A percentile compares a stretch with the other conserved stretches of the same genome.
These are phyloP conservation scores for Arvicanthis niloticus DNA, from an alignment of 2,113 vertebrate genomes.

Conservation along the genomic window DNA sequence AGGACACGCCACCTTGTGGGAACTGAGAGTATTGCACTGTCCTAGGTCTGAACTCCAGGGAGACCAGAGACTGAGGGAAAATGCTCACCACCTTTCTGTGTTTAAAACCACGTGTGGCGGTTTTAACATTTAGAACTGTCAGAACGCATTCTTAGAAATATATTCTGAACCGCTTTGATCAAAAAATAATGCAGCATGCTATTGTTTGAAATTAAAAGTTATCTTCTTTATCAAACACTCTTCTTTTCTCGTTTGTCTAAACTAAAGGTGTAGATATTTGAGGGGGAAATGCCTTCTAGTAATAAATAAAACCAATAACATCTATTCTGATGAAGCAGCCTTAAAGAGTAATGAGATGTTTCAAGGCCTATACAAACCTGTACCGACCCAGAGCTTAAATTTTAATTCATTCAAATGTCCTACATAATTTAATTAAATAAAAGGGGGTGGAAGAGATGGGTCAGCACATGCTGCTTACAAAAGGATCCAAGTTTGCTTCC, in stretches of 20 bases:
- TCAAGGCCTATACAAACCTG: not conserved
- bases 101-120: not conserved
- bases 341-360: slow-evolving; percentile 15
- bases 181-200: not conserved
- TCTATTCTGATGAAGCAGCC: not conserved
- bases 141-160: not conserved
- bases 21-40: slow-evolving; percentile 55
- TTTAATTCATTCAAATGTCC: not conserved
- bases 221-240: not conserved
- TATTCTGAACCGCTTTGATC: not conserved
- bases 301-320: slow-evolving; percentile 29
- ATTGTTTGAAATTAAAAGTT: slow-evolving; percentile 36
- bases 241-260: slow-evolving; percentile 36
- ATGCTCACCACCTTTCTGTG: not conserved
- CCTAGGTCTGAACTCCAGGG: not conserved
- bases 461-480: not conserved
- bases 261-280: not conserved
- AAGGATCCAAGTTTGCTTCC: not conserved
- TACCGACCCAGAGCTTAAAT: not conserved
- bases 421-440: not conserved
- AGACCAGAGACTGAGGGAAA: not conserved
- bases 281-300: not conserved
- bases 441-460: not conserved
- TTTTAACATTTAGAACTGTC: not conserved
- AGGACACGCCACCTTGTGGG: slow-evolving; percentile 65